Percentiles rank a stretch among this genome's conserved stretches.
Evolutionary conservation across 2,888 invertebrate genomes (phyloP).

Genomic region (Reticulitermes lucifugus): DNA sequence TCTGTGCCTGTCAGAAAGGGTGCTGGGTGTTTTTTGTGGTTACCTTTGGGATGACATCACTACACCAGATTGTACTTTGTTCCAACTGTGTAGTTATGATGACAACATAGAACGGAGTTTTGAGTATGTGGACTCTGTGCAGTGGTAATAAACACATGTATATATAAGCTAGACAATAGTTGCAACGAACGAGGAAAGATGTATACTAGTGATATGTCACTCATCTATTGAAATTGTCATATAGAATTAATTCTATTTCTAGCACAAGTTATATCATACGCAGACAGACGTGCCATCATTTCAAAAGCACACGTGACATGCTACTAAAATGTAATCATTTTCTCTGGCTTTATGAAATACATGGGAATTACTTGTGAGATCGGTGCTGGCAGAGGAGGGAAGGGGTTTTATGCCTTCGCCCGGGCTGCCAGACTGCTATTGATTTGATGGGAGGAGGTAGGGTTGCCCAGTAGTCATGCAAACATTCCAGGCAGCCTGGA

Average conservation of each 20-base stretch:
- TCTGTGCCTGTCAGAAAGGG: too few relatives aligned
- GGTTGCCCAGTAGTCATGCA: neutral
- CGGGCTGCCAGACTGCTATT: slow-evolving; percentile 27
- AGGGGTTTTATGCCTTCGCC: neutral
- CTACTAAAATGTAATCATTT: slow-evolving; percentile 14
- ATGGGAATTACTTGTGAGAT: slow-evolving; percentile 13
- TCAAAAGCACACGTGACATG: slow-evolving; percentile 1
- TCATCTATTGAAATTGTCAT: neutral
- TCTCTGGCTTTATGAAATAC: slow-evolving; percentile 12
- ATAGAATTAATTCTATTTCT: neutral
- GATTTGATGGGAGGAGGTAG: slow-evolving; percentile 22
- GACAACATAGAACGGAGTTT: too few relatives aligned
- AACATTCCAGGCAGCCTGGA: neutral
- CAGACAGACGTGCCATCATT: too few relatives aligned
- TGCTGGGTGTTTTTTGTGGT: too few relatives aligned
- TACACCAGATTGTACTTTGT: too few relatives aligned
- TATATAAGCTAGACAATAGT: neutral
- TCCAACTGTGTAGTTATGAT: too few relatives aligned
- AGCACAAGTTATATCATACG: neutral
- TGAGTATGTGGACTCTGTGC: neutral
- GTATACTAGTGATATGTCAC: neutral
- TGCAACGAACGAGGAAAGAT: slow-evolving; percentile 9
- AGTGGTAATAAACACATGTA: neutral
- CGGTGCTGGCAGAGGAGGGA: neutral
- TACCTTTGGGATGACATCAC: too few relatives aligned